Conservation (phyloP, 2,797 vertebrate species). For the Naso thynnoides region DNA sequence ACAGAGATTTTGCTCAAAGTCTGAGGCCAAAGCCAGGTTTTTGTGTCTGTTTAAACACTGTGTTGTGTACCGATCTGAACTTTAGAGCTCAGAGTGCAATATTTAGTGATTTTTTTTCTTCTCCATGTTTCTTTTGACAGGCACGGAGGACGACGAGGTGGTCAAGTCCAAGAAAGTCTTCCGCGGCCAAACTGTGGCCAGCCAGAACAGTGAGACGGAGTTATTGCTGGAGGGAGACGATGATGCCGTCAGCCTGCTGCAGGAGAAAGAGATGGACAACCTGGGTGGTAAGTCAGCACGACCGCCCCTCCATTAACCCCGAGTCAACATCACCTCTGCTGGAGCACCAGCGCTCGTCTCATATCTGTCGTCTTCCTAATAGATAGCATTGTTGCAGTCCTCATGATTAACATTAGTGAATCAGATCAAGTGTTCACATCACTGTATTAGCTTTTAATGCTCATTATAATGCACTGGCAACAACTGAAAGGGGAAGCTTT, state of each 20-base stretch:
- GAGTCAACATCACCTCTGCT: conserved; percentile 19
- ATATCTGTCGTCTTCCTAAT: conserved; percentile 13
- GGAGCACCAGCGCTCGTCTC: conserved; percentile 5
- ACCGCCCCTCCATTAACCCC: conserved; percentile 38
- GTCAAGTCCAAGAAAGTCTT: conserved; percentile 90
- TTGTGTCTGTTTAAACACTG: background rate
- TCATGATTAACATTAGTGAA: conserved; percentile 13
- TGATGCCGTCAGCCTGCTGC: conserved; percentile 93
- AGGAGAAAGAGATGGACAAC: conserved; percentile 98
- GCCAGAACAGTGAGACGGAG: conserved; percentile 92
- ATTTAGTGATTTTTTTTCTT: conserved; percentile 23
- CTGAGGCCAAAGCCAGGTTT: background rate
- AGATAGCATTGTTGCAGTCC: conserved; percentile 2
- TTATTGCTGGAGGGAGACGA: conserved; percentile 96
- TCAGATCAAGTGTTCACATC: conserved; percentile 7
- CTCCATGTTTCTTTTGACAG: conserved; percentile 71
- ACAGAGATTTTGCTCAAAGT: no score
- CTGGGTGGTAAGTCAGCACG: conserved; percentile 89
- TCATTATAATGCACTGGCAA: background rate
- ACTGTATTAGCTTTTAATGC: background rate
- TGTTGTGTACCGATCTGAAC: conserved; percentile 14
- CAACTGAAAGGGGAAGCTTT: background rate
- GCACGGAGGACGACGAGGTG: conserved; percentile 89
- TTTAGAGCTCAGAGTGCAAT: conserved; percentile 16
- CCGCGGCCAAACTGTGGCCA: conserved; percentile 88